Conservation (phyloP, 1,140 invertebrate genomes). For the Leptonema lineaticorne region DNA sequence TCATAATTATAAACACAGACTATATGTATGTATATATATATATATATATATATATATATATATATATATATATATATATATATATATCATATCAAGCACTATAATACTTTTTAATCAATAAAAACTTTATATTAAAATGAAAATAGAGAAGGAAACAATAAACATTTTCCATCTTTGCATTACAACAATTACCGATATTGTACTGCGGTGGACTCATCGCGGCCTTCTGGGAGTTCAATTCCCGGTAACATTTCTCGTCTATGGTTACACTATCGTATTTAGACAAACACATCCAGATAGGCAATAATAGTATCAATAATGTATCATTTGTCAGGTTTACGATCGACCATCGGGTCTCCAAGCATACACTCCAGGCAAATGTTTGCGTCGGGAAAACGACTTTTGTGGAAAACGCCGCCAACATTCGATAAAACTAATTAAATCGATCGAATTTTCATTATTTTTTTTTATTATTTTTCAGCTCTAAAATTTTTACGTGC, state of each 20-base stretch:
- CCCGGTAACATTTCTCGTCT: no score
- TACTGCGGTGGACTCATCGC: no score
- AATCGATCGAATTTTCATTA: no score
- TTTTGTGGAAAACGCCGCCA: no score
- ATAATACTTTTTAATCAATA: no score
- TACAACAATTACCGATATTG: neutral
- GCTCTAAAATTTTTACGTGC: no score
- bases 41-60: neutral
- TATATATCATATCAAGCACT: no score
- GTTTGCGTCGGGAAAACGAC: neutral
- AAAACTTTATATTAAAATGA: neutral
- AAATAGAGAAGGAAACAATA: neutral
- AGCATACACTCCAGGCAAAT: neutral
- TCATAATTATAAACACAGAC: no score
- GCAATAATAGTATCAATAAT: conserved; percentile 26
- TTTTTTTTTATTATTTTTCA: no score
- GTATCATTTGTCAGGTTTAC: conserved; percentile 29
- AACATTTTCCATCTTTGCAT: neutral
- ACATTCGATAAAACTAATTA: no score
- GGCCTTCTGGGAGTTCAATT: no score
- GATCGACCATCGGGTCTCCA: neutral
- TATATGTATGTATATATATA: neutral
- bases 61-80: neutral
- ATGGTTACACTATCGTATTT: conserved; percentile 3
- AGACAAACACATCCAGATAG: conserved; percentile 5